Evolutionary conservation across 2,797 vertebrate genomes (phyloP), one percentile per base, ranked within the genome.

Genomic region (Alosa sapidissima): DNA sequence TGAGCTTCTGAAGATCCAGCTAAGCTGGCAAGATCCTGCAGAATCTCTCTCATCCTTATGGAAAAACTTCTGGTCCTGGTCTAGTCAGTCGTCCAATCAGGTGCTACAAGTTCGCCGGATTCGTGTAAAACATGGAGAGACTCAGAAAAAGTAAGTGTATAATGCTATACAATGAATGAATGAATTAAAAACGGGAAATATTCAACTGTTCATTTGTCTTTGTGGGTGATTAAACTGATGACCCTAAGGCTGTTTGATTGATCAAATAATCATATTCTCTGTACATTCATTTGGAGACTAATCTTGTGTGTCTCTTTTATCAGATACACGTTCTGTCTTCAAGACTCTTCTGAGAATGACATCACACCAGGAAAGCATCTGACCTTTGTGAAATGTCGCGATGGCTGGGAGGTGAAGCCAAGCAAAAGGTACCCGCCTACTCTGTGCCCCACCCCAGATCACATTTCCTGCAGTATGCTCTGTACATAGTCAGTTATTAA

Each of bases 41-140:
- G 93, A 96, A 16, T 96, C 97, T 0, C 97, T 96, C 95, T 94
- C 90, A 3, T 95, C 93, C 0, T 85, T 98, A 3, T 97, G 96
- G 94, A 97, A 92, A n/a, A 93, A 92, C 0, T 87, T 95, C 19
- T 95, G 91, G 89, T 90, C 94, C 90, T 96, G 95, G 90, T 92
- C 90, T 0, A 8, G 90, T 0, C 58, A 5, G 0, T 86, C 85
- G 0, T 13, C 89, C 0, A 87, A 91, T 52, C 93, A 94, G 16
- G 93, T 97, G 1, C 92, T 99, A 51, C 92, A 95, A 45, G 91
- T 99, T 85, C 93, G 97, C 0, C 94, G 97, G 14, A 97, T 99
- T 86, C 95, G 98, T 0, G 95, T 99, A 84, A 99, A 99, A 89
- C 96, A 96, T 11, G 98, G 98, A 82, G 98, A 99, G 84, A 97